Evolutionary conservation across 1,140 invertebrate species (phyloP).

Genomic region (Hyposmocoma kahamanoa): DNA sequence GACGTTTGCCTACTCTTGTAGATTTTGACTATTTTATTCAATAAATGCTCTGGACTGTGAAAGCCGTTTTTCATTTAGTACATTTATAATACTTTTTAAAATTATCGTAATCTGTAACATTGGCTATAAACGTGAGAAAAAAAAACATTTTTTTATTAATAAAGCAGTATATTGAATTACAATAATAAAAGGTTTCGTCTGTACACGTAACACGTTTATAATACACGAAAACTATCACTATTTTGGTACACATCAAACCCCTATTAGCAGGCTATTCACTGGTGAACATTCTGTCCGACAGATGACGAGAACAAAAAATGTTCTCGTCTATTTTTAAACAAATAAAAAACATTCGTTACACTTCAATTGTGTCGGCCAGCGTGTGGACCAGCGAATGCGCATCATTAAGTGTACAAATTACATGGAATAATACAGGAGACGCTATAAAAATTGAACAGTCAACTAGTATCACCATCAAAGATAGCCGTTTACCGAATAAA

Average conservation of each 20-base stretch:
- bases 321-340: too few species aligned
- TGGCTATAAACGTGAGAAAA: neutral
- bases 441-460: slow-evolving; percentile 37
- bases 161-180: slow-evolving; percentile 60
- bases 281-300: too few species aligned
- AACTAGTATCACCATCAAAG: slow-evolving; percentile 59
- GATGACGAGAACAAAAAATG: too few species aligned
- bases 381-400: too few species aligned
- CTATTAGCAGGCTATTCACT: too few species aligned
- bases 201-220: slow-evolving; percentile 58
- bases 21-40: slow-evolving; percentile 71
- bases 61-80: slow-evolving; percentile 30
- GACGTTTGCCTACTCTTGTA: slow-evolving; percentile 71
- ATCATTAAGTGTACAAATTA: too few species aligned
- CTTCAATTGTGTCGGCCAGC: too few species aligned
- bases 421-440: too few species aligned
- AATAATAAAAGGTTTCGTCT: slow-evolving; percentile 53
- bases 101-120: too few species aligned
- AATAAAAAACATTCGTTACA: too few species aligned
- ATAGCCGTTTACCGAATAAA: slow-evolving; percentile 41
- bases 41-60: slow-evolving; percentile 67
- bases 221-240: slow-evolving; percentile 45
- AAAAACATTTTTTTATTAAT: slow-evolving; percentile 45
- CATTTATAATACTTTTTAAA: too few species aligned
- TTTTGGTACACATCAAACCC: slow-evolving; percentile 23